phyloP scores from a whole-genome alignment of 2,113 vertebrate species.

The Sander vitreus region DNA sequence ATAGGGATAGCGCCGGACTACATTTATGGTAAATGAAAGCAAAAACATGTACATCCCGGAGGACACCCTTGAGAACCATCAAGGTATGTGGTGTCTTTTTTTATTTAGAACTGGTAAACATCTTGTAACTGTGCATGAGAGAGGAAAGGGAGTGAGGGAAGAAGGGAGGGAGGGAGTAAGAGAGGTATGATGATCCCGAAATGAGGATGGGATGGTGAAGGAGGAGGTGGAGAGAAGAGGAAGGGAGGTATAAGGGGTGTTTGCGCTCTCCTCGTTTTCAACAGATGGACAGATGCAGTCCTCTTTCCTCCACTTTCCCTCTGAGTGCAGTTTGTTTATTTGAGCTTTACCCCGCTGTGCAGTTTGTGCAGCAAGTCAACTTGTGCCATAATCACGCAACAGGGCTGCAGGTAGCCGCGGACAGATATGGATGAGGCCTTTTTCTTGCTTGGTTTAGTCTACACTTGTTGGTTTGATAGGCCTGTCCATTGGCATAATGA shows the following conservation, averaged over 20 bases:
- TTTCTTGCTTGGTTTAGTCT: slow-evolving; percentile 47
- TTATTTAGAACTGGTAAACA: slow-evolving; percentile 53
- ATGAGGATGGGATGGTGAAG: slow-evolving; percentile 62
- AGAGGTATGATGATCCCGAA: slow-evolving; percentile 65
- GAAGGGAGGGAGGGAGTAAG: slow-evolving; percentile 33
- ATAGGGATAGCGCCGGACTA: slow-evolving; percentile 80
- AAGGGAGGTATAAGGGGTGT: slow-evolving; percentile 41
- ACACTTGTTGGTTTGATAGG: slow-evolving; percentile 64
- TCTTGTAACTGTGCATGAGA: slow-evolving; percentile 60
- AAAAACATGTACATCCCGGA: slow-evolving; percentile 86
- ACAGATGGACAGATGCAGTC: slow-evolving; percentile 72
- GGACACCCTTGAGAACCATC: slow-evolving; percentile 84
- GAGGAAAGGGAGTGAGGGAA: slow-evolving; percentile 26
- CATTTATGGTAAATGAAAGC: slow-evolving; percentile 85
- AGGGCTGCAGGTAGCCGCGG: slow-evolving; percentile 46
- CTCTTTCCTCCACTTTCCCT: slow-evolving; percentile 50
- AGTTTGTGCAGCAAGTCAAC: slow-evolving; percentile 60
- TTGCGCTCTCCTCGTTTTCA: slow-evolving; percentile 53
- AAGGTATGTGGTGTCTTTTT: slow-evolving; percentile 75
- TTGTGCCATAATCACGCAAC: slow-evolving; percentile 53
- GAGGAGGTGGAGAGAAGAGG: not conserved
- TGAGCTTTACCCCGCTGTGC: not conserved
- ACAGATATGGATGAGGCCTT: slow-evolving; percentile 47
- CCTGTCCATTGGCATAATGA: slow-evolving; percentile 27
- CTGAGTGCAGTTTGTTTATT: slow-evolving; percentile 22